Conservation (phyloP, 2,888 invertebrate genomes). For the Macroteleia sp. region DNA sequence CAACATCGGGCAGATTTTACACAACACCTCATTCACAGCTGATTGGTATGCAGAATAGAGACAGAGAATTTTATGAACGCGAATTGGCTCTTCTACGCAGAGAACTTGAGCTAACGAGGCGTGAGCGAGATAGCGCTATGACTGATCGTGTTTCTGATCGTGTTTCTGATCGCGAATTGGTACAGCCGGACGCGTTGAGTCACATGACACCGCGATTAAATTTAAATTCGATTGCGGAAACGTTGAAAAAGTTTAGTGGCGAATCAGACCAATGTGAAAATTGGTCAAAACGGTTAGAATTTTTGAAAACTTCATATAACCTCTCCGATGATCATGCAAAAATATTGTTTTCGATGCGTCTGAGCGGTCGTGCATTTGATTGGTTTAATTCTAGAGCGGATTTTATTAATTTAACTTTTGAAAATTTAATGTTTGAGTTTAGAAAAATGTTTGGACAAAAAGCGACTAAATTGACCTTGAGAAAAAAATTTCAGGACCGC, state of each 20-base stretch:
- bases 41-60: too few species aligned
- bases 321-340: neutral
- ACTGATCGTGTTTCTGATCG: neutral
- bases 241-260: neutral
- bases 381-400: slow-evolving; percentile 1
- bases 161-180: neutral
- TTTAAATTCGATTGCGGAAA: neutral
- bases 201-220: neutral
- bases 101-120: neutral
- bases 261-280: neutral
- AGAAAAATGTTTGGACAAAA: slow-evolving; percentile 1
- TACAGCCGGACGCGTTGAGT: neutral
- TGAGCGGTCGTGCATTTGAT: neutral
- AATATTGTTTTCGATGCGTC: neutral
- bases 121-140: neutral
- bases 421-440: neutral
- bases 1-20: too few species aligned
- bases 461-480: neutral
- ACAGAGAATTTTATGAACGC: too few species aligned
- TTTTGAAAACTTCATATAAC: neutral
- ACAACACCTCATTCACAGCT: too few species aligned
- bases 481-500: slow-evolving; percentile 2
- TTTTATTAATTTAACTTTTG: neutral
- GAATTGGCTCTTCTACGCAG: neutral
- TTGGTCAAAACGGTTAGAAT: neutral